Conservation (phyloP, 2,797 vertebrate genomes). For the Liasis olivaceus region DNA sequence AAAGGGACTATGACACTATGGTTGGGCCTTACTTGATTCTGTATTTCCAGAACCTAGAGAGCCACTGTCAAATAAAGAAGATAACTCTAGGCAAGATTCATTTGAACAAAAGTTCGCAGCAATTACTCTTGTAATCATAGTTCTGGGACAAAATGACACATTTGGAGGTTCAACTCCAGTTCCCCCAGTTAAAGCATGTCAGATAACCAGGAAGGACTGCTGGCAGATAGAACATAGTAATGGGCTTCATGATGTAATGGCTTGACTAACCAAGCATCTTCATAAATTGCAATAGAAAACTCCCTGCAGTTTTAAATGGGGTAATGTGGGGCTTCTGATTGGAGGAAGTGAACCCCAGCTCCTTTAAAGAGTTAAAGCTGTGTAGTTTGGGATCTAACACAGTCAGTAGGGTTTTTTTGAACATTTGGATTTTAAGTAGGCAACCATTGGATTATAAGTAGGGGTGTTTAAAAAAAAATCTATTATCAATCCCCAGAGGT, state of each 20-base stretch:
- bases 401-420: background rate
- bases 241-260: background rate
- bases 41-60: background rate
- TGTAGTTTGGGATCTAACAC: background rate
- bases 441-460: background rate
- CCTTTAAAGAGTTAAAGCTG: background rate
- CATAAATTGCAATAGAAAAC: background rate
- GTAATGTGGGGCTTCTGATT: background rate
- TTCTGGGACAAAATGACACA: background rate
- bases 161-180: background rate
- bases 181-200: background rate
- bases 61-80: background rate
- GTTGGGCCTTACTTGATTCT: background rate
- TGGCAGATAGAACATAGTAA: background rate
- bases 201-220: background rate
- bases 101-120: background rate
- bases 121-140: background rate
- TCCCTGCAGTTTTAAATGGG: background rate
- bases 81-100: background rate
- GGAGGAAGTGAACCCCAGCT: background rate
- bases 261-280: background rate
- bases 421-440: background rate
- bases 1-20: background rate
- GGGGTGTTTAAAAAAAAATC: background rate
- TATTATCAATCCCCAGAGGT: background rate